A percentile compares a stretch with the other conserved stretches of the same genome.
Evolutionary conservation across 2,113 vertebrate genomes (phyloP).

Genomic region (Pomatostomus ruficeps): DNA sequence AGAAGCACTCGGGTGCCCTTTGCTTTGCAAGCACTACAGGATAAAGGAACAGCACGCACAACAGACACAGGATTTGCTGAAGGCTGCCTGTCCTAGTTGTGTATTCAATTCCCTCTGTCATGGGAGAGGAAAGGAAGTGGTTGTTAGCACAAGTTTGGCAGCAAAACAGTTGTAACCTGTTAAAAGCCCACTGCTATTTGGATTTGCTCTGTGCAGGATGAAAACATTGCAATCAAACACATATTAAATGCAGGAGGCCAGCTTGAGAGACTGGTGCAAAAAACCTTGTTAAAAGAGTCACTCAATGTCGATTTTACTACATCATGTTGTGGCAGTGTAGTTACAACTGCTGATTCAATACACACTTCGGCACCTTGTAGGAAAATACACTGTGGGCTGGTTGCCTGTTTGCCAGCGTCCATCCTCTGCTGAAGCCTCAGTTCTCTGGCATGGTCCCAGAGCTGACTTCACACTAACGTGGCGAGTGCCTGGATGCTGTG

Average conservation of each 20-base stretch:
- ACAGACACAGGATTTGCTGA: not conserved
- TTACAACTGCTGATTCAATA: not conserved
- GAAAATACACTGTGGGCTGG: rapidly evolving
- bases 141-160: not conserved
- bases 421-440: not conserved
- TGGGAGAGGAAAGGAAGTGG: not conserved
- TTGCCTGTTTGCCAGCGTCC: not conserved
- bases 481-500: not conserved
- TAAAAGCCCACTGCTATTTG: not conserved
- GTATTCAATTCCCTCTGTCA: not conserved
- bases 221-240: not conserved
- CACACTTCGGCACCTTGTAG: not conserved
- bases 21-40: not conserved
- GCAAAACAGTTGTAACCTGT: not conserved
- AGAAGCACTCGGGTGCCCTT: not conserved
- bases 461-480: slow-evolving; percentile 44
- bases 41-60: not conserved
- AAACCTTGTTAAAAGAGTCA: not conserved
- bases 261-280: not conserved
- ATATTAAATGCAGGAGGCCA: not conserved
- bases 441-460: not conserved
- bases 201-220: not conserved
- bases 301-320: not conserved
- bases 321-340: not conserved
- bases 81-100: not conserved